Percentiles rank a stretch among this genome's conserved stretches.
These are phyloP conservation scores for Sigmodon hispidus DNA, from an alignment of 2,113 vertebrate species.

Conservation along the genomic window DNA sequence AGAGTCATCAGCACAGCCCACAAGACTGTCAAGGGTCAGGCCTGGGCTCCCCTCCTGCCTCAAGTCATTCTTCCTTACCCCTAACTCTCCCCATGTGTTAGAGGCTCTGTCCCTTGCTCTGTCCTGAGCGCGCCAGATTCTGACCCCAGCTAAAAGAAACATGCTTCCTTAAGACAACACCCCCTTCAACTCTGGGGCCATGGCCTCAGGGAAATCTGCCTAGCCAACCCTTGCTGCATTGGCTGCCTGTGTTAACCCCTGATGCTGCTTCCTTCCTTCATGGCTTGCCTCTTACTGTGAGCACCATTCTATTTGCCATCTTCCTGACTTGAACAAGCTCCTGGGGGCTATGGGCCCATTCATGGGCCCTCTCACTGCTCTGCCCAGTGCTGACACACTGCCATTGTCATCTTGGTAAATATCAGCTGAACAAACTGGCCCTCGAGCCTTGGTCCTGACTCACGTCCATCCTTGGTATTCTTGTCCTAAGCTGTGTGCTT, in stretches of 20 bases:
- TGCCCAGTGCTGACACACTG: neutral
- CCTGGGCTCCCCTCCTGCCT: neutral
- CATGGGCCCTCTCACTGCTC: neutral
- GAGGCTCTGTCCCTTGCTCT: neutral
- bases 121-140: neutral
- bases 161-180: rapidly evolving
- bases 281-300: neutral
- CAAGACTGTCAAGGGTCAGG: neutral
- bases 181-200: rapidly evolving
- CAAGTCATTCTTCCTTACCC: neutral
- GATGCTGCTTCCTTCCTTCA: neutral
- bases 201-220: neutral
- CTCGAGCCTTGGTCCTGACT: neutral
- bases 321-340: neutral
- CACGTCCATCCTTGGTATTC: neutral
- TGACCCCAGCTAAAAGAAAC: neutral
- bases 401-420: neutral
- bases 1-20: neutral
- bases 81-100: neutral
- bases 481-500: neutral
- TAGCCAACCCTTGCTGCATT: rapidly evolving
- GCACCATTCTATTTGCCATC: rapidly evolving
- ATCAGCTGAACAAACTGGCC: neutral
- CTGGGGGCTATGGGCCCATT: rapidly evolving
- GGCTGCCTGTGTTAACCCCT: neutral